Evolutionary conservation across 1,140 invertebrate species (phyloP), one percentile per base, ranked within the genome.

Genomic region (Plodia interpunctella): DNA sequence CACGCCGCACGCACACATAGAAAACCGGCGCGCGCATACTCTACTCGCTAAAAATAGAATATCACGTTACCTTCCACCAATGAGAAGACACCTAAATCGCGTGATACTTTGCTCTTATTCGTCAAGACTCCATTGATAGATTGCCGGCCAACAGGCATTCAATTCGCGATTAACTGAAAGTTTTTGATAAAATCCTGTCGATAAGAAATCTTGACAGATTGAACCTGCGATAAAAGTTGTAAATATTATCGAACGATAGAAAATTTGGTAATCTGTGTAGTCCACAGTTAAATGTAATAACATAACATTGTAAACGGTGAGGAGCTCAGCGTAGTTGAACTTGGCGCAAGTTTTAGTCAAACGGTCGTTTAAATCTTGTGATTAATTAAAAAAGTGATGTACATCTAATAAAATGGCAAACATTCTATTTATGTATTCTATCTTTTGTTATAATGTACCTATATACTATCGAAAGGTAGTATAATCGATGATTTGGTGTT

Each of bases 101-200:
- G 82, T 62, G 57, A 87, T 72, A 73, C 55, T 58, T 2, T 30
- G 21, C 50, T 30, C 35, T 58, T 50, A 87, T 84, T 86, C 76
- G 87, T 63, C 38, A 66, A 79, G 77, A 72, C 68, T 77, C 70
- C 78, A 80, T 81, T 80, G 80, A 80, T 73, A 79, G 81, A 86
- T 85, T 86, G 78, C 78, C 66, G 77, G 80, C 76, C 72, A 72
- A 63, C 73, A 72, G 70, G 66, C 74, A 77, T 79, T 87, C 80
- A 88, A 86, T 86, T 86, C 72, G 83, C 83, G 86, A 84, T 86
- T 87, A 87, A 87, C 82, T 75, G 78, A 86, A 84, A 84, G 72
- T 87, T 88, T 83, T 84, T 79, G 83, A 86, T 86, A 88, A 84
- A 83, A 79, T 72, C 76, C 77, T 76, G 78, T 72, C 82, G 83